phyloP scores from a whole-genome alignment of 2,797 vertebrate species.

The Pseudochaenichthys georgianus region DNA sequence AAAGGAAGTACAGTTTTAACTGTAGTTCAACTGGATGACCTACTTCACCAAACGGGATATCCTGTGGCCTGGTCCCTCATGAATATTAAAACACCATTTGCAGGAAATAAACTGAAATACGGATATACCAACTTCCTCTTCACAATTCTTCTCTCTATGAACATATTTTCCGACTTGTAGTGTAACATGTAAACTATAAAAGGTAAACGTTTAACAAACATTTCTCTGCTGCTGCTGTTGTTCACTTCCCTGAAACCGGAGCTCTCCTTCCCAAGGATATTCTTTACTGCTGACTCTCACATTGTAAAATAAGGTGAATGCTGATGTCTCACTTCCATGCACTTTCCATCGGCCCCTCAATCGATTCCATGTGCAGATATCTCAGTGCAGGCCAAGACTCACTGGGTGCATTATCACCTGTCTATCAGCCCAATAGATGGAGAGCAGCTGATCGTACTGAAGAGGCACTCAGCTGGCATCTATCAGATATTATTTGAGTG shows the following conservation, averaged over 20 bases:
- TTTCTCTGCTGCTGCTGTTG: constrained; percentile 31
- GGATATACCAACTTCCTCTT: constrained; percentile 34
- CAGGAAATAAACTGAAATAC: constrained; percentile 27
- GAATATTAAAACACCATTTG: constrained; percentile 24
- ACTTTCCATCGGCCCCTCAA: constrained; percentile 56
- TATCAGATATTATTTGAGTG: constrained; percentile 28
- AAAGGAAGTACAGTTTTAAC: constrained; percentile 25
- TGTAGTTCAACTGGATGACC: constrained; percentile 14
- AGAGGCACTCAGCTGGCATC: constrained; percentile 44
- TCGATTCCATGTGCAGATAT: constrained; percentile 67
- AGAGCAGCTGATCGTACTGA: constrained; percentile 41
- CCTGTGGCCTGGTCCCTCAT: constrained; percentile 15
- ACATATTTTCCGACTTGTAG: constrained; percentile 20
- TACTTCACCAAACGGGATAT: constrained; percentile 56
- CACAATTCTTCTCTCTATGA: not conserved
- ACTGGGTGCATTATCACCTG: constrained; percentile 35
- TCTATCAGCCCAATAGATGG: constrained; percentile 44
- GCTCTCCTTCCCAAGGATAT: constrained; percentile 51
- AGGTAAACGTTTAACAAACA: constrained; percentile 17
- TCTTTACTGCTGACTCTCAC: constrained; percentile 72
- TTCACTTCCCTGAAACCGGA: constrained; percentile 71
- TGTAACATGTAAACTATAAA: not conserved
- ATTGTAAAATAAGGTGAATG: constrained; percentile 66
- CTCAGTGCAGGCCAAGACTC: constrained; percentile 29
- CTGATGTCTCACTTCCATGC: constrained; percentile 64